Conservation (phyloP, 2,113 vertebrate genomes). For the Crypturellus undulatus region DNA sequence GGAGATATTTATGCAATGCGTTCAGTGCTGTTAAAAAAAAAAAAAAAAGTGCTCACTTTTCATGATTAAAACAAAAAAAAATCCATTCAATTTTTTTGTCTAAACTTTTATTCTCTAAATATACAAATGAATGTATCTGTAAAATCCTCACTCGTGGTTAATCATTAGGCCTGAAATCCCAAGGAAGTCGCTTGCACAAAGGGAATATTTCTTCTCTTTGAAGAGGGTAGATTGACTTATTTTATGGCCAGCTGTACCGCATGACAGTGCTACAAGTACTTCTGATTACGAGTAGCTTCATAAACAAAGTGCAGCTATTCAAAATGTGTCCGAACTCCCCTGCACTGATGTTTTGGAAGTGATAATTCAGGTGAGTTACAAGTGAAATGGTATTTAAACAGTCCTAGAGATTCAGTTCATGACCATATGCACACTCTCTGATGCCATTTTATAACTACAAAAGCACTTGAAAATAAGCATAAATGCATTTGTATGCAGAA, state of each 20-base stretch:
- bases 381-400: not conserved
- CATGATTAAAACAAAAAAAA: not conserved
- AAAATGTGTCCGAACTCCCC: not conserved
- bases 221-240: not conserved
- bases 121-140: not conserved
- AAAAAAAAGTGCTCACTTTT: not conserved
- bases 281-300: not conserved
- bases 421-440: not conserved
- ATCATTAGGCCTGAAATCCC: not conserved
- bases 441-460: not conserved
- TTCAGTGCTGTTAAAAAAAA: not conserved
- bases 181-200: not conserved
- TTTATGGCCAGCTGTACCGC: fast-evolving
- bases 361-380: not conserved
- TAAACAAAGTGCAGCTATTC: not conserved
- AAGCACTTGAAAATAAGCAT: not conserved
- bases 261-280: not conserved
- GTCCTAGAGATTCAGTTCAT: not conserved
- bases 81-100: too few species aligned
- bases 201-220: not conserved
- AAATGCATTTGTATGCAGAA: not conserved
- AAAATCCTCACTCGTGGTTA: not conserved
- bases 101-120: not conserved
- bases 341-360: not conserved
- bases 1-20: not conserved